phyloP scores from a whole-genome alignment of 2,113 vertebrate species.

The Anthoscopus minutus region DNA sequence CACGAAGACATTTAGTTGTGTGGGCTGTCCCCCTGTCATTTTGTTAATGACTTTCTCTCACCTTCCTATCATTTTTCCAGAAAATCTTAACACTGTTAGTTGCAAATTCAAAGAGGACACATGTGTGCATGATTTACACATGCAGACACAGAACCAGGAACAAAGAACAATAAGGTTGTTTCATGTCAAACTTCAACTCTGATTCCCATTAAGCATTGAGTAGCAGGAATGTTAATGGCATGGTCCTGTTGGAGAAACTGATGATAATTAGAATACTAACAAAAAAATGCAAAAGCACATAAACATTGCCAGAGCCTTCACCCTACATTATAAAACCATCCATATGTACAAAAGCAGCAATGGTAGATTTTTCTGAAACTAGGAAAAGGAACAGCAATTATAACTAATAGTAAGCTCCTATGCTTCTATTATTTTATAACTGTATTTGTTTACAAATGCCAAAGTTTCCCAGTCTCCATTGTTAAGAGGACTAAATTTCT shows the following conservation, averaged over 20 bases:
- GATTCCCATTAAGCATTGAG: not conserved
- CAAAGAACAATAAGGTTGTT: not conserved
- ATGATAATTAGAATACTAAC: not conserved
- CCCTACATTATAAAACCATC: not conserved
- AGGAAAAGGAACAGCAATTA: not conserved
- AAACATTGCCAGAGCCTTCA: not conserved
- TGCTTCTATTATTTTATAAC: not conserved
- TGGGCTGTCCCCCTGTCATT: not conserved
- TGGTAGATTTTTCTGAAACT: not conserved
- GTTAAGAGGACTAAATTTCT: not conserved
- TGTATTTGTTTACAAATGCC: not conserved
- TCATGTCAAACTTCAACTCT: not conserved
- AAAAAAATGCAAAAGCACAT: not conserved
- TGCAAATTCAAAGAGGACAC: not conserved
- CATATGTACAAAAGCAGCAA: not conserved
- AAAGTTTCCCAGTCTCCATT: not conserved
- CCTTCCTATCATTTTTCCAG: not conserved
- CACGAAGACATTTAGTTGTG: not conserved
- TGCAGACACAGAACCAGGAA: not conserved
- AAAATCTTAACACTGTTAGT: not conserved
- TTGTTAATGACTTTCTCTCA: not conserved
- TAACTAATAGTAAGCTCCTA: not conserved
- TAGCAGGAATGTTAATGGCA: not conserved
- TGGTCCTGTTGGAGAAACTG: not conserved
- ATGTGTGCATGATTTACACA: not conserved